Evolutionary conservation across 2,113 vertebrate species (phyloP), one percentile per base, ranked within the genome.

Genomic region (Plectropomus leopardus): DNA sequence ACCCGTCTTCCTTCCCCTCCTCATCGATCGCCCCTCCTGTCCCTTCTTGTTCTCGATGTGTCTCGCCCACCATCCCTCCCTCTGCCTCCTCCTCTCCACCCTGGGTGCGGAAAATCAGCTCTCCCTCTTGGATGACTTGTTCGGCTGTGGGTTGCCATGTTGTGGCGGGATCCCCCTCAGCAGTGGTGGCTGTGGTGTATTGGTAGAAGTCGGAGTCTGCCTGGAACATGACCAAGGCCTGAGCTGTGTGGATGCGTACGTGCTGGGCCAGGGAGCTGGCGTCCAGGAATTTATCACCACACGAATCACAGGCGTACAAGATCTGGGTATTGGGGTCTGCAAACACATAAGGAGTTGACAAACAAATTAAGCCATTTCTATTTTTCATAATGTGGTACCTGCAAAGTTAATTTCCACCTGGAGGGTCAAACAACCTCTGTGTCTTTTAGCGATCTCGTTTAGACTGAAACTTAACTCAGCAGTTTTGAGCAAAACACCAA

Each of bases 171-270:
- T 91, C 92, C 50, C 85, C 93, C 69, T 86, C 92, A 0, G 84
- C 26, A 0, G 89, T 5, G 24, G 96, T 70, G 0, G 96, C 51
- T 0, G 96, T 88, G 0, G 98, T 97, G 73, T 98, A 98, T 89
- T 99, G 98, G 92, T 98, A 99, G 90, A 98, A 98, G 95, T 99
- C 98, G 0, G 97, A 96, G 58, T 99, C 98, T 0, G 98, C 97
- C 94, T 99, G 98, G 93, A 99, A 98, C 98, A 99, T 99, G 91
- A 99, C 98, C 84, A 99, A 89, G 0, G 98, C 98, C 89, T 99
- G 98, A 1, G 98, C 98, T 0, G 98, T 99, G 96, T 99, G 98
- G 90, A 99, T 97, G 76, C 98, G 97, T 7, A 99, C 97, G 0
- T 99, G 98, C 93, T 99, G 97, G 0, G 98, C 98, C 69, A 99